phyloP scores from a whole-genome alignment of 1,140 invertebrate species.

The Conus ventricosus region DNA sequence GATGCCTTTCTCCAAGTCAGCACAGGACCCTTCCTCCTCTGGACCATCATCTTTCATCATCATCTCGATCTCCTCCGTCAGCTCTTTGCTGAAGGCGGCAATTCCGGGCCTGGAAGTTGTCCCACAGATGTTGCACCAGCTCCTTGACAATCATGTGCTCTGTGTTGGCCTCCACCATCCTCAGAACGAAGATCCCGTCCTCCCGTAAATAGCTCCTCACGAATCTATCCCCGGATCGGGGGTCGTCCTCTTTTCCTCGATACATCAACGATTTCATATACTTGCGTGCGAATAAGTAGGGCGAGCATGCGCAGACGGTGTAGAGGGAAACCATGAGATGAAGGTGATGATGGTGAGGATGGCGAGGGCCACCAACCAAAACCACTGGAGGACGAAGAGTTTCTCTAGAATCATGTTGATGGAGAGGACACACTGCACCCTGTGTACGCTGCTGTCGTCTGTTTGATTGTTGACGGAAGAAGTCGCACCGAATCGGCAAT shows the following conservation, averaged over 20 bases:
- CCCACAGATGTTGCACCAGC: slow-evolving; percentile 65
- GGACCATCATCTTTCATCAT: not conserved
- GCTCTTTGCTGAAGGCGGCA: slow-evolving; percentile 10
- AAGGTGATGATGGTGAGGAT: slow-evolving; percentile 58
- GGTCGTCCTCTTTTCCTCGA: slow-evolving; percentile 42
- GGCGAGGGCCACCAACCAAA: slow-evolving; percentile 76
- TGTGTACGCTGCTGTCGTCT: slow-evolving; percentile 42
- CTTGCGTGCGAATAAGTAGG: slow-evolving; percentile 54
- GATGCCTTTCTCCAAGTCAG: not conserved
- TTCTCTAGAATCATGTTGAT: slow-evolving; percentile 77
- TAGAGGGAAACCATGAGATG: slow-evolving; percentile 50
- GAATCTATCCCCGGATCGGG: slow-evolving; percentile 55
- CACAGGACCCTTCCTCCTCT: not conserved
- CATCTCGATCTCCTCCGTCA: slow-evolving; percentile 15
- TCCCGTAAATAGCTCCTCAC: slow-evolving; percentile 63
- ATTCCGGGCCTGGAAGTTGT: slow-evolving; percentile 34
- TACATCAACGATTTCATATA: slow-evolving; percentile 59
- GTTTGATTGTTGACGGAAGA: not conserved
- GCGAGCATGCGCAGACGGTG: slow-evolving; percentile 47
- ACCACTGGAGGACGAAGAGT: slow-evolving; percentile 76
- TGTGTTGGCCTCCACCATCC: slow-evolving; percentile 66
- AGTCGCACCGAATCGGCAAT: not conserved
- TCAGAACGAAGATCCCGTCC: slow-evolving; percentile 68
- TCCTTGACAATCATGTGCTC: slow-evolving; percentile 65
- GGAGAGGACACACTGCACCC: slow-evolving; percentile 75